Evolutionary conservation across 2,113 vertebrate species (phyloP), one percentile per base, ranked within the genome.

Genomic region (Hippocampus zosterae): DNA sequence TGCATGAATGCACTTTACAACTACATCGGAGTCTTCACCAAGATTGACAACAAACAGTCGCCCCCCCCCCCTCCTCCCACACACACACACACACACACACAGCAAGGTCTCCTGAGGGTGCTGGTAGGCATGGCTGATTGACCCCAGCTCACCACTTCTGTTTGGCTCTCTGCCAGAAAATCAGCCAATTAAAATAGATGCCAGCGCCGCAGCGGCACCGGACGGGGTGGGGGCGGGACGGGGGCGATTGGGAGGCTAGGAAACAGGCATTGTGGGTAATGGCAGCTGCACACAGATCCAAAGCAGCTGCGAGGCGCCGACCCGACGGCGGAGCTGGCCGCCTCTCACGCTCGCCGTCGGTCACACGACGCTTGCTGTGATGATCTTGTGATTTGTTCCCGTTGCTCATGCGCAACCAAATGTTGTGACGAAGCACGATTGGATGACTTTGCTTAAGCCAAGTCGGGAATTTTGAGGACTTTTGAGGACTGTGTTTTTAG

Each of bases 171-270:
- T 85, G 83, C 82, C 81, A 86, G 84, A 88, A 86, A 89, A 85
- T 84, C 85, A 81, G 85, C 82, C 86, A 89, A 88, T 89, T 87
- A 89, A 87, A 86, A 59, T 33, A 88, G 73, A 81, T 86, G 80
- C 81, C 78, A 76, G 72, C 72, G 5, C 69, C 81, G 68, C 81
- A 80, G 81, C 68, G 50, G 73, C 69, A 73, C 74, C 68, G 63
- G 50, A 72, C 50, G 61, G 65, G 59, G 1, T 9, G 66, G 59
- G 44, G 40, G n/a, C 33, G 5, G 33, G 33, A 37, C 33, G 33
- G 40, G 64, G 64, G 59, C 13, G 6, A 44, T 9, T 60, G 57
- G 3, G 27, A 37, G 25, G 46, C 8, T 6, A 5, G 65, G 16
- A 27, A 13, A 16, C 23, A 27, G 72, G 73, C 70, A 69, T 68